Conservation (phyloP, 2,888 invertebrate genomes). For the Punctoribates punctum region DNA sequence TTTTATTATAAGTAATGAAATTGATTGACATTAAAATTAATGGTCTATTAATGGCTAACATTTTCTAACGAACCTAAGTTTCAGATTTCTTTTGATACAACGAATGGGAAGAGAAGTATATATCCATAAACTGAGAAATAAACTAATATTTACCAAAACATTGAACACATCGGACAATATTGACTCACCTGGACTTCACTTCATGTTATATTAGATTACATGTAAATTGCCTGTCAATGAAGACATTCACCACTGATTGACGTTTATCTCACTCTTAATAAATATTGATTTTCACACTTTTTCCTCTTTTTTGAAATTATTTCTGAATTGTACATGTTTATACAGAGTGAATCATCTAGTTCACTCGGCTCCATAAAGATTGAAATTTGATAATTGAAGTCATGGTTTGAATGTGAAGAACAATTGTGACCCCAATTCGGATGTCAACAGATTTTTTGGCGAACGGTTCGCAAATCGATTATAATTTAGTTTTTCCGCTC, state of each 20-base stretch:
- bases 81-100: slow-evolving; percentile 1
- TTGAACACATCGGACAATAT: neutral
- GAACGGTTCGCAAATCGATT: neutral
- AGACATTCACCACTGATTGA: neutral
- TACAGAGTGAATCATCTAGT: no score
- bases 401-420: no score
- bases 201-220: slow-evolving; percentile 5
- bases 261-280: no score
- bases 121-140: neutral
- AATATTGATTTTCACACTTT: no score
- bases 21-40: neutral
- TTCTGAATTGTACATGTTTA: no score
- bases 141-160: slow-evolving; percentile 22
- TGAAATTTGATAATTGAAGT: no score
- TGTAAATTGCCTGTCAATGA: neutral
- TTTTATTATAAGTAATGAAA: neutral
- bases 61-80: neutral
- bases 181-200: slow-evolving; percentile 30
- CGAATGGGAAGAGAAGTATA: neutral
- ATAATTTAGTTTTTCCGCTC: slow-evolving; percentile 7
- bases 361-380: no score
- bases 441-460: neutral
- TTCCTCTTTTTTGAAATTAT: no score
- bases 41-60: no score
- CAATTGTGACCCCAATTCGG: no score